Base-by-base conservation (phyloP, 2,888 invertebrate genomes). In the Epinotia demarniana region DNA sequence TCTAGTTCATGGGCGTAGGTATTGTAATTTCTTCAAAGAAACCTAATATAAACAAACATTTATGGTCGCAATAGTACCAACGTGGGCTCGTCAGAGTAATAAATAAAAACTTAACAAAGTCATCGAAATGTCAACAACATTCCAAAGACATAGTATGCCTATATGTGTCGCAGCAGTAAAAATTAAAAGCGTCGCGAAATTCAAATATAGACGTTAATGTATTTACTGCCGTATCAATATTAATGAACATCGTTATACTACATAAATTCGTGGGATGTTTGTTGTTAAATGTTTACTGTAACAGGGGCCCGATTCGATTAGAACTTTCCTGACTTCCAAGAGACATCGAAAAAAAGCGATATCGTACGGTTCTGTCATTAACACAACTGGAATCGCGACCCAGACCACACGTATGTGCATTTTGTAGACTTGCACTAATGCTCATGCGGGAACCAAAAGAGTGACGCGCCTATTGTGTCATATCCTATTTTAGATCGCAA, bases 401-500 rank as follows among this genome's bases (percentile, higher is more conserved):
- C 46, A 18, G 16, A 43, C 46, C 46, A 11, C 8, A 66, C 49
- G 18, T 16, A 66, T 46, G 27, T 39, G 49, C n/a, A 43, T 74
- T 70, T 49, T 71, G 53, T 66, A 60, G 53, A 64, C 53, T 23
- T 23, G 64, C 39, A 39, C 67, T 80, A n/a, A 33, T 69, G 13
- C 79, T 80, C 80, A 80, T 84, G 83, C 82, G 80, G 82, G 81
- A 82, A 84, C 80, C 79, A 77, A 77, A 86, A 86, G 86, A 85
- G 80, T 86, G 85, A 87, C 77, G 78, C 80, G 81, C 82, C 82
- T 87, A 87, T 86, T 90, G 85, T 91, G 92, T 92, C 92, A 92
- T 90, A 90, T 92, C 92, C 92, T 91, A 91, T 90, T 92, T 92
- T 89, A 90, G 87, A 81, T 82, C 80, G 84, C 83, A 84, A 87